A percentile compares a stretch with the other conserved stretches of the same genome.
phyloP scores from a whole-genome alignment of 1,140 invertebrate species.

The Coptotermes formosanus region DNA sequence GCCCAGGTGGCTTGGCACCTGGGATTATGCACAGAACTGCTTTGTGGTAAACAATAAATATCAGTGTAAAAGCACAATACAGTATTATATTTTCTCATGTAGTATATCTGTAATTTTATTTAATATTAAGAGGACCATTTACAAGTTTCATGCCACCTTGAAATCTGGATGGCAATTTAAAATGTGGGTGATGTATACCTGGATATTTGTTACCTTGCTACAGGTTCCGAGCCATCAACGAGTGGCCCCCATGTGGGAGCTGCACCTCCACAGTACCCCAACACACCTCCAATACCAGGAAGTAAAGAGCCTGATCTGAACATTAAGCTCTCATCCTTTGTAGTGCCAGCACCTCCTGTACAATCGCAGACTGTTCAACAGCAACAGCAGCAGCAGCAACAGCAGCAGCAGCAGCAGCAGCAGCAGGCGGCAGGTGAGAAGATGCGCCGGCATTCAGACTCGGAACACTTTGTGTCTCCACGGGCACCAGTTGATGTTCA shows the following conservation, averaged over 20 bases:
- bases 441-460: constrained; percentile 60
- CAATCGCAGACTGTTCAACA: background rate
- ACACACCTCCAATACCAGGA: constrained; percentile 41
- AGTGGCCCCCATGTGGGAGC: background rate
- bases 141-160: no score
- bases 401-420: constrained; percentile 20
- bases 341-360: constrained; percentile 60
- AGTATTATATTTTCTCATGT: no score
- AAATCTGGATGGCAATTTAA: no score
- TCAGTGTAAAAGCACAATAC: no score
- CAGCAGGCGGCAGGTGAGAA: constrained; percentile 48
- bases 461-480: constrained; percentile 59
- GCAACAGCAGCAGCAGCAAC: constrained; percentile 25
- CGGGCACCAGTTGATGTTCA: constrained; percentile 53
- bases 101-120: no score
- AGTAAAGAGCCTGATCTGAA: constrained; percentile 47
- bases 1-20: no score
- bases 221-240: background rate
- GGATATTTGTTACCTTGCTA: background rate
- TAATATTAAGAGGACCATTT: no score
- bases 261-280: constrained; percentile 29
- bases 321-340: constrained; percentile 43
- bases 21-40: no score
- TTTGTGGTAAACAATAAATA: no score
- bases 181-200: no score